Percentiles rank a stretch among this genome's conserved stretches.
phyloP scores from a whole-genome alignment of 1,140 invertebrate genomes.

The Ctenoplectra terminalis region DNA sequence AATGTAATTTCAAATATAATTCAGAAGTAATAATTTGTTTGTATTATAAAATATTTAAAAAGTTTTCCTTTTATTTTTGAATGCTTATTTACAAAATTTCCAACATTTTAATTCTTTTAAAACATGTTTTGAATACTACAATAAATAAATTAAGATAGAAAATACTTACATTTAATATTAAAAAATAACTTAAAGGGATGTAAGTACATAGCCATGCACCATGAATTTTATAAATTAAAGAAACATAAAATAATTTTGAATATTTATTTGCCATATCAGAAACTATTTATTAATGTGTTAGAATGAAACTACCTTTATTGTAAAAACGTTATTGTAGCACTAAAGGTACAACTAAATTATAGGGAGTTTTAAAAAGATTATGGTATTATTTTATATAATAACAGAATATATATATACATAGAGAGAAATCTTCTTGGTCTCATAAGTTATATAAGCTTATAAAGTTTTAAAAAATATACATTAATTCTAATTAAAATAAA shows the following conservation, averaged over 20 bases:
- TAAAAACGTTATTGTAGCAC: background rate
- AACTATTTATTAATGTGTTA: slow-evolving; percentile 2
- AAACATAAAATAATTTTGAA: background rate
- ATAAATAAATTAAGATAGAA: slow-evolving; percentile 1
- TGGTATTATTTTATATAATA: background rate
- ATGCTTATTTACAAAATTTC: background rate
- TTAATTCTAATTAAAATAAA: background rate
- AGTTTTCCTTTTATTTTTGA: slow-evolving; percentile 26
- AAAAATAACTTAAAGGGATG: slow-evolving; percentile 2
- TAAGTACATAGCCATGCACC: background rate
- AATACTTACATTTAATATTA: background rate
- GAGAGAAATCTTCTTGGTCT: background rate
- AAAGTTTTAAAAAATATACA: background rate
- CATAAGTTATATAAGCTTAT: background rate
- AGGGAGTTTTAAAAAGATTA: background rate
- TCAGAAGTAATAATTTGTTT: slow-evolving; percentile 2
- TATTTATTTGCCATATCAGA: too few relatives aligned
- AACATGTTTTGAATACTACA: slow-evolving; percentile 22
- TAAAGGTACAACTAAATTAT: background rate
- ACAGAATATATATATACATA: background rate
- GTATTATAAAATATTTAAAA: slow-evolving; percentile 24
- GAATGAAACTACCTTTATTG: background rate
- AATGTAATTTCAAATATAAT: slow-evolving; percentile 11
- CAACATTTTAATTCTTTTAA: slow-evolving; percentile 16
- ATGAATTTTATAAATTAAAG: background rate